Evolutionary conservation across 2,797 vertebrate species (phyloP).

Genomic region (Adelosebastes latens): DNA sequence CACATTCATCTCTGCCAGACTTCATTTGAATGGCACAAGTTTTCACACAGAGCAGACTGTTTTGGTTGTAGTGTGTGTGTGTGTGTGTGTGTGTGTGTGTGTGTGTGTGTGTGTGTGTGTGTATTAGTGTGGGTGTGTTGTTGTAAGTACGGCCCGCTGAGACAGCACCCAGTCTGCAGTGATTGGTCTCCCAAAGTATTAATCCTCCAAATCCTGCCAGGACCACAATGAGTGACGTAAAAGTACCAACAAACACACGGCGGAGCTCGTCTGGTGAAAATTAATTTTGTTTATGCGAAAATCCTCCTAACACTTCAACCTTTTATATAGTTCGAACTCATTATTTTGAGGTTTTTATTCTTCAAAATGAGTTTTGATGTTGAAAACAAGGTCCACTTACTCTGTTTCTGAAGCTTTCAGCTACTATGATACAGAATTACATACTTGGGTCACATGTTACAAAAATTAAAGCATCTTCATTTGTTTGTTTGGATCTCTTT

Average conservation of each 20-base stretch:
- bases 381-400: not conserved
- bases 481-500: slow-evolving; percentile 1
- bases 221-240: slow-evolving; percentile 7
- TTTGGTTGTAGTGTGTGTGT: slow-evolving; percentile 9
- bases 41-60: slow-evolving; percentile 42
- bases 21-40: slow-evolving; percentile 28
- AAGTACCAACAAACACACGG: slow-evolving; percentile 13
- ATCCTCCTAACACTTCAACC: not conserved
- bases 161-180: slow-evolving; percentile 22
- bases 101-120: not conserved
- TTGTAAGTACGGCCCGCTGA: slow-evolving; percentile 19
- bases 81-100: not conserved
- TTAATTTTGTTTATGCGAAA: not conserved
- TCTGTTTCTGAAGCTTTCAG: not conserved
- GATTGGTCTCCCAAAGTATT: slow-evolving; percentile 32
- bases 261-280: not conserved
- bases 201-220: slow-evolving; percentile 51
- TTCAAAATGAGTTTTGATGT: not conserved
- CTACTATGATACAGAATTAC: not conserved
- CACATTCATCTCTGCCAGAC: slow-evolving; percentile 39
- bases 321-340: not conserved
- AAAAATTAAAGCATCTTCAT: not conserved
- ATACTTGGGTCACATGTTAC: not conserved
- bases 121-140: slow-evolving; percentile 6
- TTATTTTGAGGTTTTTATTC: not conserved